Percentiles rank a stretch among this genome's conserved stretches.
phyloP scores from a whole-genome alignment of 2,113 vertebrate genomes.

The Delphinapterus leucas region DNA sequence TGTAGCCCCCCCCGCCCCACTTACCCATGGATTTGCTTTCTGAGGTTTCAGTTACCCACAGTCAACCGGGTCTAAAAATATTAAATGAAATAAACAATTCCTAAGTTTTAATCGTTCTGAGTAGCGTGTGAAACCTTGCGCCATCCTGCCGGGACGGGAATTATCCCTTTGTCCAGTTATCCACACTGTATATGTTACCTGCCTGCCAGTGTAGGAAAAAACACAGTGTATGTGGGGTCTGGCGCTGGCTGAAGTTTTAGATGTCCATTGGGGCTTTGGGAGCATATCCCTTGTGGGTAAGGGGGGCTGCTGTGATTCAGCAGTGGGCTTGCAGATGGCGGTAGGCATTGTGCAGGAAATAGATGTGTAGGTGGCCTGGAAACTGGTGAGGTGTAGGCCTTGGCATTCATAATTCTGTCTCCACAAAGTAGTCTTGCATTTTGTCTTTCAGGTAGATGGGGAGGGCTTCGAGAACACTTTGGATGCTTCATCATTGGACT shows the following conservation, averaged over 20 bases:
- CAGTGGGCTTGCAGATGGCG: too few species aligned
- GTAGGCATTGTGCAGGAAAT: rapidly evolving
- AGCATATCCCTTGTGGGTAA: not conserved
- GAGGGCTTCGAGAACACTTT: constrained; percentile 75
- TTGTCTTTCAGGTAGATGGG: constrained; percentile 76
- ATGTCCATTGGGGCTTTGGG: not conserved
- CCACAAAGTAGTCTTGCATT: not conserved
- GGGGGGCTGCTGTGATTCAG: not conserved
- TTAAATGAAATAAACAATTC: not conserved
- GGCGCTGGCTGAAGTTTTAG: not conserved
- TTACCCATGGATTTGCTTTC: not conserved
- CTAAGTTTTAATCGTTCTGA: not conserved
- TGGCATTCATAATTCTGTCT: not conserved
- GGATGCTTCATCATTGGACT: constrained; percentile 74
- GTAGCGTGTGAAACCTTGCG: not conserved
- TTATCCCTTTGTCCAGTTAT: not conserved
- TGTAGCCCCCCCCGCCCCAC: rapidly evolving
- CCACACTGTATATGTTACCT: not conserved
- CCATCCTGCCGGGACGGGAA: not conserved
- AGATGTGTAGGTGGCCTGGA: not conserved
- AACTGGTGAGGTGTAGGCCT: not conserved
- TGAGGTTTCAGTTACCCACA: not conserved
- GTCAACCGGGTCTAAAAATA: not conserved
- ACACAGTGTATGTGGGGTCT: not conserved
- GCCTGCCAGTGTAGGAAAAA: too few species aligned